phyloP scores from a whole-genome alignment of 2,888 invertebrate species.

The Volucella bombylans region DNA sequence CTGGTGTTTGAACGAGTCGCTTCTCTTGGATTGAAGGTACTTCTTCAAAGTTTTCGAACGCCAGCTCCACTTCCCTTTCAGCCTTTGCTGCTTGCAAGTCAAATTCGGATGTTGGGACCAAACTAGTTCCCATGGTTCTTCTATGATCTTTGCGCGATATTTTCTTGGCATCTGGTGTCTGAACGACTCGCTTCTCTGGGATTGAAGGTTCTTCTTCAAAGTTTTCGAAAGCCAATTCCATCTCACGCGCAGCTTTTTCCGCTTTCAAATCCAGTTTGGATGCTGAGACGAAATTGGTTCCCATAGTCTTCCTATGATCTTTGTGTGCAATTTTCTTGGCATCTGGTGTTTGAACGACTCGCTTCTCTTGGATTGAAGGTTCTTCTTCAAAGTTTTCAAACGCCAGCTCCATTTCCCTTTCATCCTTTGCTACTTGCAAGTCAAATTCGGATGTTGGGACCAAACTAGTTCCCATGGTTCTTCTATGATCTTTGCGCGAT shows the following conservation, averaged over 20 bases:
- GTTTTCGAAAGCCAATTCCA: slow-evolving; percentile 51
- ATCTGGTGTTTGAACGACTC: slow-evolving; percentile 38
- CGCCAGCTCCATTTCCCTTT: slow-evolving; percentile 37
- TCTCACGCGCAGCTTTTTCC: slow-evolving; percentile 29
- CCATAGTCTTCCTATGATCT: slow-evolving; percentile 47
- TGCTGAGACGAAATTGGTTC: slow-evolving; percentile 5
- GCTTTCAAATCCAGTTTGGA: slow-evolving; percentile 37
- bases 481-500: neutral
- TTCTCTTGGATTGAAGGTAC: slow-evolving; percentile 2
- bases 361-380: slow-evolving; percentile 19
- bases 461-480: slow-evolving; percentile 26
- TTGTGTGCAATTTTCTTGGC: neutral
- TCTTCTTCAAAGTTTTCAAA: slow-evolving; percentile 49
- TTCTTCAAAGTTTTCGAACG: slow-evolving; percentile 48
- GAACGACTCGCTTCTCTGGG: neutral
- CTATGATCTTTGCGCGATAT: slow-evolving; percentile 6
- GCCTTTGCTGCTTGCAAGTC: slow-evolving; percentile 41
- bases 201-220: slow-evolving; percentile 54
- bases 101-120: neutral
- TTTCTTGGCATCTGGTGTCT: slow-evolving; percentile 43
- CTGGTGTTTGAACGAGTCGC: slow-evolving; percentile 25
- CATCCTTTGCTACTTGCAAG: too few species aligned
- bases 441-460: too few species aligned
- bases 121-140: slow-evolving; percentile 36
- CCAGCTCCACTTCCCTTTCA: slow-evolving; percentile 30